Base-by-base conservation (phyloP, 2,797 vertebrate species). In the Huso huso region DNA sequence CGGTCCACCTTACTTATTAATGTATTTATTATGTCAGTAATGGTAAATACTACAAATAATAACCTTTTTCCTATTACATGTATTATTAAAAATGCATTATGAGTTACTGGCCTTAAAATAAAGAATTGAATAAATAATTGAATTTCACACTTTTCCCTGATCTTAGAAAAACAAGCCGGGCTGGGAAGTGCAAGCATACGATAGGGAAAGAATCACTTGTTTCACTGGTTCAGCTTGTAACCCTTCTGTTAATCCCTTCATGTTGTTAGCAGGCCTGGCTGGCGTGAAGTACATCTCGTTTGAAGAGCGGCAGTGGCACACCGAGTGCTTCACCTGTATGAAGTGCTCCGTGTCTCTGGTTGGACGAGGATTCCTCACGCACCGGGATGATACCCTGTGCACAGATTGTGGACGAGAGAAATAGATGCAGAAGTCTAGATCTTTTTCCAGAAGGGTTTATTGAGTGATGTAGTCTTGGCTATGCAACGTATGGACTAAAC, bases 231-330 rank as follows among this genome's bases (percentile, higher is more conserved):
- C 23, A 37, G 23, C 23, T 37, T 37, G 23, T 37, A 37, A 37
- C 23, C 10, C 50, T 76, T 70, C 51, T 37, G 70, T 49, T 70
- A 55, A 13, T 59, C 64, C 81, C 37, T 70, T 48, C 51, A n/a
- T 71, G 51, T 74, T 75, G 76, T 81, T 62, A 51, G 49, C 77
- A 99, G 97, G 91, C 84, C 87, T 95, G 0, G 92, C 88, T 37
- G 90, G 89, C 58, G 88, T 89, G 53, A 96, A 97, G 82, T 99
- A 95, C 72, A 83, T 98, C 78, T 96, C 94, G 1, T 98, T 96
- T 69, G 95, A 98, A 82, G 93, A 97, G 57, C 91, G 83, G 2
- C 95, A 98, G 78, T 99, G 96, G 96, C 97, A 99, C 57, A 90
- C 89, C 1, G 94, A 98, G 73, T 99, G 97, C 63, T 99, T 98